Evolutionary conservation across 1,140 invertebrate species (phyloP).

Genomic region (Philotrypesis tridentata): DNA sequence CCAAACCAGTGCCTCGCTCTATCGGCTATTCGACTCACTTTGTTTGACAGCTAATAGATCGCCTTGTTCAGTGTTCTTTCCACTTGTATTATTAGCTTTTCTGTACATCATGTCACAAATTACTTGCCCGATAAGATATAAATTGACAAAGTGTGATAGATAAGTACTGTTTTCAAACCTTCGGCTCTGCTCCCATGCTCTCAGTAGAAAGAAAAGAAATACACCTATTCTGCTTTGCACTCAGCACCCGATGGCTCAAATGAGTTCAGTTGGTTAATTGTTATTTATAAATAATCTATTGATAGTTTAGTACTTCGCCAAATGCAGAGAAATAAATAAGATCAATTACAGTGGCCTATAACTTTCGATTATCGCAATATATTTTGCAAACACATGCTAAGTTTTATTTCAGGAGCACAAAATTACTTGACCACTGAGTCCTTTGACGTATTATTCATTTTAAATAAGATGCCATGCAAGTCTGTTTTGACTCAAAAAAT

Average conservation of each 20-base stretch:
- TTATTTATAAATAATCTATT: constrained; percentile 50
- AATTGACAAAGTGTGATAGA: too few species aligned
- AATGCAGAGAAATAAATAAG: constrained; percentile 16
- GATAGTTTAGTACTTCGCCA: constrained; percentile 29
- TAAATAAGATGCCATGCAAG: too few species aligned
- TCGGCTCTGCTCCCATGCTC: neutral
- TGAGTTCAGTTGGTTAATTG: constrained; percentile 41
- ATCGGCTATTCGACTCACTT: too few species aligned
- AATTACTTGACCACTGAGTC: neutral
- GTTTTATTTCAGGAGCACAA: neutral
- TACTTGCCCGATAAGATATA: too few species aligned
- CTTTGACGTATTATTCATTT: constrained; percentile 6
- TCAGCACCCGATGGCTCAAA: neutral
- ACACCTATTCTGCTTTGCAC: neutral
- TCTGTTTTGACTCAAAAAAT: too few species aligned
- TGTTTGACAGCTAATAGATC: too few species aligned
- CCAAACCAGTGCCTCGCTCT: too few species aligned
- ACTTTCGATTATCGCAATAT: neutral
- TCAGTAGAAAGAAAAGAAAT: neutral
- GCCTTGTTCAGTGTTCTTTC: too few species aligned
- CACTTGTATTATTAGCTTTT: too few species aligned
- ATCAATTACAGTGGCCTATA: neutral
- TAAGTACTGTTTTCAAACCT: too few species aligned
- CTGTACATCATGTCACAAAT: too few species aligned
- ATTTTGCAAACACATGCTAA: neutral